Percentiles rank a stretch among this genome's conserved stretches.
These are phyloP conservation scores for Poeciliopsis prolifica DNA, from an alignment of 2,113 vertebrate species.

Conservation along the genomic window DNA sequence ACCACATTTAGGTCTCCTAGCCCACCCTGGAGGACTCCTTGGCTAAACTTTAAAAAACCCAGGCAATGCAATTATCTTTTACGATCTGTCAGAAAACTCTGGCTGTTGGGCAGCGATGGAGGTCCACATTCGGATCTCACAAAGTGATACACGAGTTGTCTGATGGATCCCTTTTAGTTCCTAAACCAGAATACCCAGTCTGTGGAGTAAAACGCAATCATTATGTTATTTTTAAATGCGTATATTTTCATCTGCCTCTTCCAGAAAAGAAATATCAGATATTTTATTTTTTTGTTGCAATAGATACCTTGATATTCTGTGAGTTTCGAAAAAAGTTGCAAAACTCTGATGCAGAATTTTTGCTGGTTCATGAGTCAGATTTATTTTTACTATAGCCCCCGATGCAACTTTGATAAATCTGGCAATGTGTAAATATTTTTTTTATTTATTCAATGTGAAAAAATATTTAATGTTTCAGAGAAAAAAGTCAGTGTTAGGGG, in stretches of 20 bases:
- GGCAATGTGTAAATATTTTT: too few relatives aligned
- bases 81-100: constrained; percentile 81
- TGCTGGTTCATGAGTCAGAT: background rate
- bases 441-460: background rate
- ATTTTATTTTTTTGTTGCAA: background rate
- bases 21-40: constrained; percentile 75
- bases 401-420: background rate
- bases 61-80: constrained; percentile 84
- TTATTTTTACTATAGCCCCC: background rate
- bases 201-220: background rate
- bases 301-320: background rate
- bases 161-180: constrained; percentile 38
- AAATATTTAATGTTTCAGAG: background rate
- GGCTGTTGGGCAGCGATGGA: constrained; percentile 66
- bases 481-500: background rate
- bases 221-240: background rate
- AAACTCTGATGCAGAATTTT: background rate
- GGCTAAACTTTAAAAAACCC: constrained; percentile 79
- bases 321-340: background rate
- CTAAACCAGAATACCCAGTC: background rate
- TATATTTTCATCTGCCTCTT: background rate
- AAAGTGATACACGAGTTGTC: constrained; percentile 38
- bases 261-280: background rate
- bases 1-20: constrained; percentile 64
- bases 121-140: constrained; percentile 35